Conservation (phyloP, 2,797 vertebrate genomes). For the Taeniopygia guttata region DNA sequence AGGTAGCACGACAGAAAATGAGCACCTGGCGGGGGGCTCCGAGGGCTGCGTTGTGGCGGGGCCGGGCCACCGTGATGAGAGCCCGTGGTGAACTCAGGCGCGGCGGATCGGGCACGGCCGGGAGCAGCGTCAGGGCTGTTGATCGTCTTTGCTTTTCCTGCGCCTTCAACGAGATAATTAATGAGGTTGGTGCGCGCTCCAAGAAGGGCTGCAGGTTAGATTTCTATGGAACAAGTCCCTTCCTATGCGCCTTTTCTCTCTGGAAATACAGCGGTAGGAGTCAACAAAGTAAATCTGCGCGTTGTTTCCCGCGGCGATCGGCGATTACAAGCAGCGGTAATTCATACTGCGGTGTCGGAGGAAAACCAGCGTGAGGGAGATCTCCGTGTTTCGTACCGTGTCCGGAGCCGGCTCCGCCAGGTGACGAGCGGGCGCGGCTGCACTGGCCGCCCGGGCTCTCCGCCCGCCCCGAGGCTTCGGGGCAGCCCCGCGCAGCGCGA, state of each 20-base stretch:
- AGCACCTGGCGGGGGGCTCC: background rate
- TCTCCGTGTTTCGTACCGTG: background rate
- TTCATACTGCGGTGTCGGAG: background rate
- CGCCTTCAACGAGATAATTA: background rate
- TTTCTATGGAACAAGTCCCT: background rate
- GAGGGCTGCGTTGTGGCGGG: background rate
- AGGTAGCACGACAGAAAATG: background rate
- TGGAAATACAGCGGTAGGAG: background rate
- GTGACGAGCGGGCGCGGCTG: background rate
- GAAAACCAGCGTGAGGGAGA: background rate
- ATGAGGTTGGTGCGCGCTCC: background rate
- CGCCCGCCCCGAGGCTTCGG: background rate
- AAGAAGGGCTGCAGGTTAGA: background rate
- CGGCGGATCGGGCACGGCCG: background rate
- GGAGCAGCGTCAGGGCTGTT: background rate
- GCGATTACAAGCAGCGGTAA: background rate
- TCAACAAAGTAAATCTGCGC: background rate
- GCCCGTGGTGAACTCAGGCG: background rate
- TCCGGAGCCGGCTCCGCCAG: background rate
- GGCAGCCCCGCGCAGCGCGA: background rate
- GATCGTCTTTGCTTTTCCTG: background rate
- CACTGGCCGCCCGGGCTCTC: background rate
- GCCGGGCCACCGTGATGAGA: background rate
- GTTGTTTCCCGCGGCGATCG: background rate
- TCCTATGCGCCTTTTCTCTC: background rate